phyloP scores from a whole-genome alignment of 2,888 invertebrate species.

The Sarcophaga rosellei region DNA sequence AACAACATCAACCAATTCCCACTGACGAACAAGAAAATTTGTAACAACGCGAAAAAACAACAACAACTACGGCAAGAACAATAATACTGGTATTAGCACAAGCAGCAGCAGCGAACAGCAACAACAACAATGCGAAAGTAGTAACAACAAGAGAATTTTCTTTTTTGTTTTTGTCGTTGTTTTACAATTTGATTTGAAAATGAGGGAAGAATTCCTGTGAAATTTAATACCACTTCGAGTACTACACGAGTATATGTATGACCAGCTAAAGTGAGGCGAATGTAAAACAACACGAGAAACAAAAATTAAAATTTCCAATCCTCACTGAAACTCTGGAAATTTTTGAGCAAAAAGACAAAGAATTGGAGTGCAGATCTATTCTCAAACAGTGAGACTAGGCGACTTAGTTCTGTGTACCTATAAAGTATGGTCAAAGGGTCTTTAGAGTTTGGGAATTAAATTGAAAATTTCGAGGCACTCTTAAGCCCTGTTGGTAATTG shows the following conservation, averaged over 20 bases:
- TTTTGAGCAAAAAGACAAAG: too few species aligned
- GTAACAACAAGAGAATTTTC: slow-evolving; percentile 9
- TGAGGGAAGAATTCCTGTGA: slow-evolving; percentile 8
- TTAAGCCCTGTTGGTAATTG: too few species aligned
- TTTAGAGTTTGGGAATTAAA: too few species aligned
- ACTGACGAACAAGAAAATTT: slow-evolving; percentile 65
- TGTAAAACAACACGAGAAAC: too few species aligned
- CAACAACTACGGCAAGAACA: slow-evolving; percentile 7
- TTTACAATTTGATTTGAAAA: slow-evolving; percentile 21
- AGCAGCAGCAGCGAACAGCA: background rate
- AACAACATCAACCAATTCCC: slow-evolving; percentile 59
- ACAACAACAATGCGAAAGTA: slow-evolving; percentile 45
- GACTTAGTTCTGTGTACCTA: too few species aligned
- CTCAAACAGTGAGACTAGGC: too few species aligned
- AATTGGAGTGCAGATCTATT: too few species aligned
- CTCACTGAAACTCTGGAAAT: too few species aligned
- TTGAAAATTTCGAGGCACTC: too few species aligned
- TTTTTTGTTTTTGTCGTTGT: background rate
- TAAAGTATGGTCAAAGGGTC: too few species aligned
- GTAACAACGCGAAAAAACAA: slow-evolving; percentile 54
- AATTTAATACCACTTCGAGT: background rate
- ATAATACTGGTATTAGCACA: background rate
- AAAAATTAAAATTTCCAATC: too few species aligned
- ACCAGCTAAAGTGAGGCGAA: too few species aligned
- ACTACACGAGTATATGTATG: background rate